Conservation (phyloP, 1,140 invertebrate species). For the Campodea augens region DNA sequence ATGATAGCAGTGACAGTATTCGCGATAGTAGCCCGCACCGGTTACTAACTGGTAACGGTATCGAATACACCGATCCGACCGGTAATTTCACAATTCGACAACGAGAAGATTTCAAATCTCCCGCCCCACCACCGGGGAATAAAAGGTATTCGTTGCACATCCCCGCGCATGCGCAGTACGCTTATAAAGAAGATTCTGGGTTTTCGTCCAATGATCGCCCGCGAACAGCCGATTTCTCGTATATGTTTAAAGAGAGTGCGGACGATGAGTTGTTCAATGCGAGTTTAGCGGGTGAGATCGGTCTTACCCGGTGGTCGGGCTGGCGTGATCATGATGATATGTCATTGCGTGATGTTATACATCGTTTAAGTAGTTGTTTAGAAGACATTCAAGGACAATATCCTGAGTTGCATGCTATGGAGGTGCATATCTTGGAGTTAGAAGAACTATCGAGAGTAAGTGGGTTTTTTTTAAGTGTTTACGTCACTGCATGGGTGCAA, state of each 20-base stretch:
- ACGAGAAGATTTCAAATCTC: too few relatives aligned
- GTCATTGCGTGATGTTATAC: conserved; percentile 13
- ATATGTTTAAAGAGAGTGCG: conserved; percentile 9
- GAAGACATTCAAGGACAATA: conserved; percentile 31
- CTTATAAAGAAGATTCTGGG: too few relatives aligned
- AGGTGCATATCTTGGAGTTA: conserved; percentile 23
- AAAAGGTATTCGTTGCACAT: too few relatives aligned
- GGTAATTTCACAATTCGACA: neutral
- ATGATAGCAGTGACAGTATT: neutral
- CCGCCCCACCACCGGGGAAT: too few relatives aligned
- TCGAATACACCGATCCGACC: neutral
- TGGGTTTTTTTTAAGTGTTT: neutral
- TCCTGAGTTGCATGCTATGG: conserved; percentile 25
- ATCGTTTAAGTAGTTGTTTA: conserved; percentile 16
- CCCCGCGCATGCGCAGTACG: too few relatives aligned
- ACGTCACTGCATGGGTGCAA: too few relatives aligned
- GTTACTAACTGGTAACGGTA: neutral
- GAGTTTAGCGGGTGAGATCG: neutral
- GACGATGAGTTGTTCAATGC: conserved; percentile 6
- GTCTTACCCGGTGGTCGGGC: neutral
- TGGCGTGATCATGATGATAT: neutral
- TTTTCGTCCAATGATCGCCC: too few relatives aligned
- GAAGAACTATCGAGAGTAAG: conserved; percentile 24
- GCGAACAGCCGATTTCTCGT: conserved; percentile 3
- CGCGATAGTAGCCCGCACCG: neutral